Conservation (phyloP, 2,797 vertebrate genomes). For the Syngnathus acus region DNA sequence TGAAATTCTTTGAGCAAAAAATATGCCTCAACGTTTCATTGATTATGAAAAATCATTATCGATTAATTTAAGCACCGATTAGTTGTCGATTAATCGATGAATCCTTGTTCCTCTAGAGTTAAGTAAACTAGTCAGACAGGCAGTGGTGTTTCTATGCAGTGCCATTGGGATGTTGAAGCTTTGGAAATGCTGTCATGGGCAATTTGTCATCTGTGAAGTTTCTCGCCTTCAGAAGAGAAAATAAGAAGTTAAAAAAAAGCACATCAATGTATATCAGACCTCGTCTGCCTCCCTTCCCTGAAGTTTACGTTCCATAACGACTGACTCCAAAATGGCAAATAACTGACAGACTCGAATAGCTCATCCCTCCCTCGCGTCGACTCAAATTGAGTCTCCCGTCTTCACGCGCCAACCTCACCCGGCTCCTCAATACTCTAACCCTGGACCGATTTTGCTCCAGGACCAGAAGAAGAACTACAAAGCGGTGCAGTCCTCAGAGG, state of each 20-base stretch:
- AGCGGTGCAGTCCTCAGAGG: constrained; percentile 85
- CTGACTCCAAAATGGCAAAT: constrained; percentile 37
- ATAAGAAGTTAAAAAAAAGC: background rate
- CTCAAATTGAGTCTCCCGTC: constrained; percentile 56
- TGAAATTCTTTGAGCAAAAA: no score
- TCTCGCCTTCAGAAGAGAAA: background rate
- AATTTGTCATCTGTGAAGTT: background rate
- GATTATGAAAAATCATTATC: no score
- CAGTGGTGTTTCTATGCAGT: no score
- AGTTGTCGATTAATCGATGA: no score
- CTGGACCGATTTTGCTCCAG: constrained; percentile 65
- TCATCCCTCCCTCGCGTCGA: constrained; percentile 29
- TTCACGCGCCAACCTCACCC: constrained; percentile 44
- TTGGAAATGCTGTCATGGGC: background rate
- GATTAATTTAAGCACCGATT: no score
- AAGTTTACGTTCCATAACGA: background rate
- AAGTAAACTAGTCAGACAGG: no score
- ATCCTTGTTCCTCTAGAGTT: no score
- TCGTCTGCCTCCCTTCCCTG: background rate
- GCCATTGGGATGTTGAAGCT: background rate
- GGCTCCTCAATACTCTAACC: constrained; percentile 25
- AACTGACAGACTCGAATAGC: constrained; percentile 18
- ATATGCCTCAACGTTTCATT: no score
- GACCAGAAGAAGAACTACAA: constrained; percentile 91
- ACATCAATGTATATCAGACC: background rate